phyloP scores from a whole-genome alignment of 2,113 vertebrate species.

The Urocynchramus pylzowi region DNA sequence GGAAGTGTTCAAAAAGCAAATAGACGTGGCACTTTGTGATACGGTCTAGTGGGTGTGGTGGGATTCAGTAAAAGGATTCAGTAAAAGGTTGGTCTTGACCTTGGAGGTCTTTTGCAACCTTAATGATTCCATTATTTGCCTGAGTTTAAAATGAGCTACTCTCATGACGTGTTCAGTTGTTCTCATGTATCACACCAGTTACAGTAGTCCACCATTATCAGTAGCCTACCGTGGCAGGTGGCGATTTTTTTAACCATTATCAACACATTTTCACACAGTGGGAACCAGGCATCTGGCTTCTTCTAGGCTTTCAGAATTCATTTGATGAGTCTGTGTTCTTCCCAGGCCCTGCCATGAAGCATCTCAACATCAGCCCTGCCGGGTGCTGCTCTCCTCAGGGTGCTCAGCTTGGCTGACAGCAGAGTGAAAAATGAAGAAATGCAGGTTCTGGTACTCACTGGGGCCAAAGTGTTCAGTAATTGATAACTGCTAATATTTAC shows the following conservation, averaged over 20 bases:
- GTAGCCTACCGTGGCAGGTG: background rate
- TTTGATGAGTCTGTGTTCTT: background rate
- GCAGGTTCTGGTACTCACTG: background rate
- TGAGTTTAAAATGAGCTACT: background rate
- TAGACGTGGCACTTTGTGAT: background rate
- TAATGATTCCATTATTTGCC: background rate
- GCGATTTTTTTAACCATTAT: background rate
- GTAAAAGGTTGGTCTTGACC: background rate
- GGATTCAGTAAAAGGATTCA: background rate
- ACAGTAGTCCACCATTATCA: background rate
- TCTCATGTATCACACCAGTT: background rate
- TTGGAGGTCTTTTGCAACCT: background rate
- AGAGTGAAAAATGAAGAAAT: background rate
- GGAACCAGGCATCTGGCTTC: conserved; percentile 13
- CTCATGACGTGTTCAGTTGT: background rate
- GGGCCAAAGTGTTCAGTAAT: background rate
- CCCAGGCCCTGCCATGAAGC: background rate
- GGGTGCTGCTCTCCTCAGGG: background rate
- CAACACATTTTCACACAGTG: background rate
- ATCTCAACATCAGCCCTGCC: accelerated
- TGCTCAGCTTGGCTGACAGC: background rate
- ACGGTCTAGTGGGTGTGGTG: too few relatives aligned
- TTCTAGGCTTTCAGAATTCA: background rate
- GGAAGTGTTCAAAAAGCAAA: background rate
- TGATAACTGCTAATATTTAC: background rate